Percentiles rank a stretch among this genome's conserved stretches.
These are phyloP conservation scores for Trissolcus brochymenae DNA, from an alignment of 2,888 invertebrate species.

Conservation along the genomic window DNA sequence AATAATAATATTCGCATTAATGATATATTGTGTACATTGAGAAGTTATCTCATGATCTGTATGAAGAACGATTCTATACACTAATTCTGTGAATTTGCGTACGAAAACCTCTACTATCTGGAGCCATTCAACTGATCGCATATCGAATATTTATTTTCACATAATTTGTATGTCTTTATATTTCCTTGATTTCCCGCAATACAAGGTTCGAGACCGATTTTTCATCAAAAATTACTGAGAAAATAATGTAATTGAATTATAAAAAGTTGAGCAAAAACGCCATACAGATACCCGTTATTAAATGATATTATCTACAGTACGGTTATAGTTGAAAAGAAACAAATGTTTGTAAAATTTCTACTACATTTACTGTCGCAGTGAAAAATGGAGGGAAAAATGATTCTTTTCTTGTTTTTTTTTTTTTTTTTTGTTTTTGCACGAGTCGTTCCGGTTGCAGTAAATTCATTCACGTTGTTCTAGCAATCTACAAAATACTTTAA, in stretches of 20 bases:
- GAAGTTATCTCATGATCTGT: conserved; percentile 22
- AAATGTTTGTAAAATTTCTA: too few species aligned
- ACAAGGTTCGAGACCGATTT: too few species aligned
- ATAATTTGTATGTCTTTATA: conserved; percentile 10
- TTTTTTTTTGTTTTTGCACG: too few species aligned
- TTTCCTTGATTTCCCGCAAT: neutral
- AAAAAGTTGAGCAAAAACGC: too few species aligned
- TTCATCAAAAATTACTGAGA: too few species aligned
- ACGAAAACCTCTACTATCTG: conserved; percentile 12
- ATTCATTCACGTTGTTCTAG: conserved; percentile 20
- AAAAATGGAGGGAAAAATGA: too few species aligned
- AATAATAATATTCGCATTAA: conserved; percentile 5
- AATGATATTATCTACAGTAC: too few species aligned
- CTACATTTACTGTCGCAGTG: too few species aligned
- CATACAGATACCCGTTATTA: too few species aligned
- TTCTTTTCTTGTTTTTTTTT: too few species aligned
- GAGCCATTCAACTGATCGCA: conserved; percentile 20
- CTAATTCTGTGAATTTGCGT: conserved; percentile 9
- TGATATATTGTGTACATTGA: conserved; percentile 12
- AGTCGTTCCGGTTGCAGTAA: conserved; percentile 1
- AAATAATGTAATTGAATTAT: too few species aligned
- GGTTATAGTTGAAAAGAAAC: too few species aligned
- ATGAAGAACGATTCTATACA: conserved; percentile 10
- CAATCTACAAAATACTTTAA: conserved; percentile 38
- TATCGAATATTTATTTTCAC: conserved; percentile 24